These are phyloP conservation scores for Pocillopora damicornis DNA, from an alignment of 64 coral and sea anemone genomes.

Conservation along the genomic window DNA sequence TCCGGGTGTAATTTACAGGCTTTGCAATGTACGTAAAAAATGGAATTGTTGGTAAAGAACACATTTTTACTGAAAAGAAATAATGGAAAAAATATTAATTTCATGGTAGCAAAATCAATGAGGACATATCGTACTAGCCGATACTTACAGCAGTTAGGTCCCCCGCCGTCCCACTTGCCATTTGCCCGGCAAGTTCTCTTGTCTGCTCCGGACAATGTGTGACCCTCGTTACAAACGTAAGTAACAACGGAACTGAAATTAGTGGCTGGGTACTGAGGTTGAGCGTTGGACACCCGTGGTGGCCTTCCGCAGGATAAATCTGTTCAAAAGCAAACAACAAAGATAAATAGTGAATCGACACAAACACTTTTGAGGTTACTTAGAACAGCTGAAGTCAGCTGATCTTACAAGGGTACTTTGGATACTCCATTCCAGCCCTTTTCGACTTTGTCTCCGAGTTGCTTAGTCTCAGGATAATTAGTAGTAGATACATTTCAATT, in stretches of 20 bases:
- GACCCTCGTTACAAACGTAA: slow-evolving; percentile 40
- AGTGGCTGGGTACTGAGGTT: not conserved
- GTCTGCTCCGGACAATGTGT: slow-evolving; percentile 24
- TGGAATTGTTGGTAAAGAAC: not conserved
- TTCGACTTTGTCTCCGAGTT: too few relatives aligned
- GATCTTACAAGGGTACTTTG: too few relatives aligned
- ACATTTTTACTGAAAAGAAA: slow-evolving; percentile 16
- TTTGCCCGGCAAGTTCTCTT: slow-evolving; percentile 24
- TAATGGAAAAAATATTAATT: too few relatives aligned
- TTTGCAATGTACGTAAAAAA: slow-evolving; percentile 1
- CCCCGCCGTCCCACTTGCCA: slow-evolving; percentile 28
- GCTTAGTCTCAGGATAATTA: too few relatives aligned
- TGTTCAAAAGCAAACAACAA: not conserved
- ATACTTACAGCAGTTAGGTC: slow-evolving; percentile 50
- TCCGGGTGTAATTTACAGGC: not conserved
- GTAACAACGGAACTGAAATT: slow-evolving; percentile 16
- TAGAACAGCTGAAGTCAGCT: too few relatives aligned
- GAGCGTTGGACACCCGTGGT: not conserved
- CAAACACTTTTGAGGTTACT: too few relatives aligned
- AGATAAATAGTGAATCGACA: not conserved
- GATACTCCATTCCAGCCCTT: too few relatives aligned
- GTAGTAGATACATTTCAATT: too few relatives aligned
- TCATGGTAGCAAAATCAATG: too few relatives aligned
- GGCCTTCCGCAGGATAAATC: slow-evolving; percentile 40
- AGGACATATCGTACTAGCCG: too few relatives aligned